Evolutionary conservation across 2,113 vertebrate species (phyloP), one percentile per base, ranked within the genome.

Genomic region (Rostratula benghalensis): DNA sequence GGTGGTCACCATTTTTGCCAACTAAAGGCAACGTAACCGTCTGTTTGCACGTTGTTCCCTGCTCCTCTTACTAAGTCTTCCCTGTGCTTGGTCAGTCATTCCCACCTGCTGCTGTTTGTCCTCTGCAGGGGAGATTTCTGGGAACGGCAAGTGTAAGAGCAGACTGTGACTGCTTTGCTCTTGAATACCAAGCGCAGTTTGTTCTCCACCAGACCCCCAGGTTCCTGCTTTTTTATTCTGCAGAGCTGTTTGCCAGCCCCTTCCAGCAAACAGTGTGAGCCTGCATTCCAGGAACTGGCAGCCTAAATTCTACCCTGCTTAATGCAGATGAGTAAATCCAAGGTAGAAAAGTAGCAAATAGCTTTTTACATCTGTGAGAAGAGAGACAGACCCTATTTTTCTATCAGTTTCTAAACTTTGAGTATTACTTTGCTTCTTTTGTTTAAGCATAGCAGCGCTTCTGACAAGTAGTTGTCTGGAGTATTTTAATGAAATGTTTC

Each of bases 101-200:
- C 59, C 67, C 88, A 96, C 59, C 89, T 94, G 93, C 88, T 96
- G 89, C 83, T 82, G 81, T 84, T 89, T 89, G 65, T 94, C 78
- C 71, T 85, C 41, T 74, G 50, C 68, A 50, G 68, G 48, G 45
- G 53, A 89, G 48, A 89, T 68, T 84, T 86, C 90, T 94, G 81
- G 39, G 57, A 95, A 87, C 18, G 74, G 78, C 68, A 67, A 53
- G 35, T 2, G 4, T 54, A 54, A 60, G 64, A 78, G 50, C 56
- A 84, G 87, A 79, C 61, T 48, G 17, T 50, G 51, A 88, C 35
- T 61, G 6, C 57, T 90, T 60, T 1, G 2, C 70, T 91, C 48
- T 50, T 60, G 53, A 39, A 22, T 78, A 64, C 54, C 75, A 37
- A 45, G 50, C 0, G 0, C 45, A 20, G 18, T 39, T 73, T 60